Percentiles rank a stretch among this genome's conserved stretches.
Evolutionary conservation across 2,797 vertebrate species (phyloP).

Genomic region (Lutjanus argentimaculatus): DNA sequence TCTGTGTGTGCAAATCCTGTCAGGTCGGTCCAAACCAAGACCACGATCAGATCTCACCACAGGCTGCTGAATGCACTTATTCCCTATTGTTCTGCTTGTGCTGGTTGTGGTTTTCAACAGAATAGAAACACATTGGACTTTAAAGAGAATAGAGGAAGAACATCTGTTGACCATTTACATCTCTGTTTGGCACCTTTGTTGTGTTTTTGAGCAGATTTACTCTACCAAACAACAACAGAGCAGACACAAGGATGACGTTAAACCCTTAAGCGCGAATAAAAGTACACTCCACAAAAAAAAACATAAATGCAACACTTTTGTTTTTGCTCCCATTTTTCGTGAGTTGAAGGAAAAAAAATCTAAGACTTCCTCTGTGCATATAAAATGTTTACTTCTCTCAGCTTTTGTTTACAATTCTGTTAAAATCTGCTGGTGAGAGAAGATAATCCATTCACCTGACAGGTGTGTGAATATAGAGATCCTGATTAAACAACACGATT

Average conservation of each 20-base stretch:
- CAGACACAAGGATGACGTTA: not conserved
- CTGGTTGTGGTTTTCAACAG: conserved; percentile 21
- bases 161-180: conserved; percentile 47
- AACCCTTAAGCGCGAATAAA: not conserved
- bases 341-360: too few relatives aligned
- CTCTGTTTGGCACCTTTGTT: conserved; percentile 17
- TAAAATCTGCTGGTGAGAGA: too few relatives aligned
- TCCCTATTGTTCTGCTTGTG: conserved; percentile 1
- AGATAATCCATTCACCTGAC: too few relatives aligned
- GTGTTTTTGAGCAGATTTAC: conserved; percentile 29
- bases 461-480: too few relatives aligned
- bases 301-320: too few relatives aligned
- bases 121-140: conserved; percentile 40
- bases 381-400: too few relatives aligned
- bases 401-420: too few relatives aligned
- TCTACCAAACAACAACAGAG: not conserved
- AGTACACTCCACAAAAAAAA: not conserved
- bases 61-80: not conserved
- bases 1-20: conserved; percentile 1
- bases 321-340: too few relatives aligned
- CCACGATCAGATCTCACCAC: not conserved
- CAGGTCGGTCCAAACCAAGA: conserved; percentile 7
- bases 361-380: too few relatives aligned
- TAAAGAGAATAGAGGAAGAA: conserved; percentile 8
- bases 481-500: too few relatives aligned